These are phyloP conservation scores for Orussus abietinus DNA, from an alignment of 1,140 invertebrate genomes.

Conservation along the genomic window DNA sequence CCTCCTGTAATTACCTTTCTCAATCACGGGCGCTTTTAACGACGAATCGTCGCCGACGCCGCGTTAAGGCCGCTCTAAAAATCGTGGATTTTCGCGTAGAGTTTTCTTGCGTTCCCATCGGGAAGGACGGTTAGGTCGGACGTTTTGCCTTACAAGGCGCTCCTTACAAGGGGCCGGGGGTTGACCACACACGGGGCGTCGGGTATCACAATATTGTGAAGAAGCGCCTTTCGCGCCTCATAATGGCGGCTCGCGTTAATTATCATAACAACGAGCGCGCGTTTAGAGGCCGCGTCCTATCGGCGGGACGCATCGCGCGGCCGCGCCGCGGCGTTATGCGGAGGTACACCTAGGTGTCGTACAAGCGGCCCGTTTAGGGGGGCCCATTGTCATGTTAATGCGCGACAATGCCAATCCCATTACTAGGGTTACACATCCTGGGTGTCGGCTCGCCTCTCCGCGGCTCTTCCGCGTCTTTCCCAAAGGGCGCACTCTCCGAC, in stretches of 20 bases:
- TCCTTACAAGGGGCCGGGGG: no score
- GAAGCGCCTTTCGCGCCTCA: slow-evolving; percentile 31
- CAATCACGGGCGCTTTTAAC: no score
- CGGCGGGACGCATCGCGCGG: slow-evolving; percentile 29
- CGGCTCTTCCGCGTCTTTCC: no score
- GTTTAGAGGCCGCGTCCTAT: slow-evolving; percentile 39
- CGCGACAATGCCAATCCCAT: slow-evolving; percentile 41
- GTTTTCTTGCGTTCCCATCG: no score
- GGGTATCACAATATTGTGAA: slow-evolving; percentile 47
- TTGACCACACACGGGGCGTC: slow-evolving; percentile 23
- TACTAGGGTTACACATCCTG: slow-evolving; percentile 27
- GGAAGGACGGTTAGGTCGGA: no score
- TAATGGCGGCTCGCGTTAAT: slow-evolving; percentile 32
- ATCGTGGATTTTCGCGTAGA: no score
- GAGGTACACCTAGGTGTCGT: slow-evolving; percentile 15
- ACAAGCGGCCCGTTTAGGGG: slow-evolving; percentile 39
- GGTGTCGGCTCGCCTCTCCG: slow-evolving; percentile 15
- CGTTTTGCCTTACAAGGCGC: no score
- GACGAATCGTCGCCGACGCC: no score
- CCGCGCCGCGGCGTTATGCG: no score
- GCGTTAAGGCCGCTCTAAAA: no score
- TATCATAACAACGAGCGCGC: slow-evolving; percentile 47
- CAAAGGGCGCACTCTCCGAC: no score
- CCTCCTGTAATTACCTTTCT: no score
- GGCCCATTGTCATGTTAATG: slow-evolving; percentile 45